These are phyloP conservation scores for Sturnus vulgaris DNA, from an alignment of 2,113 vertebrate species.

Conservation along the genomic window DNA sequence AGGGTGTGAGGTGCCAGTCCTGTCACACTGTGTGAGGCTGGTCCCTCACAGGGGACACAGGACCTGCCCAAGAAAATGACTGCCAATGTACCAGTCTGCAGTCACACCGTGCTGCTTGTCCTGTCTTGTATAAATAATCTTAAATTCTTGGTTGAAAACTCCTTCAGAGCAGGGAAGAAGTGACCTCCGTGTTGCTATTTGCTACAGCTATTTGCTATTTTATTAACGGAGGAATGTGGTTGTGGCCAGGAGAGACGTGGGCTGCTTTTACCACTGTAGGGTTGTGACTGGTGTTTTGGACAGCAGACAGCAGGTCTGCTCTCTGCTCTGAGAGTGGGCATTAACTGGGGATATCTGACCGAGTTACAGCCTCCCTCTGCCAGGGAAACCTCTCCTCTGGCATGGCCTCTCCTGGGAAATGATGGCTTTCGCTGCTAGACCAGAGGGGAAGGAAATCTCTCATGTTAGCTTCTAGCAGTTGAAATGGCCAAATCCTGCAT, in stretches of 20 bases:
- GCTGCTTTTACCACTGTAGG: neutral
- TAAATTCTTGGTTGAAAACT: neutral
- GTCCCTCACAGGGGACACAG: too few relatives aligned
- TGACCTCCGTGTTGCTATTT: rapidly evolving
- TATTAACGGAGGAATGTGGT: neutral
- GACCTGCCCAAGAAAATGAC: neutral
- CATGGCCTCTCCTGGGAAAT: neutral
- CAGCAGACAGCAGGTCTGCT: neutral
- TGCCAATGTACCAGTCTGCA: rapidly evolving
- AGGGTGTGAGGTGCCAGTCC: neutral
- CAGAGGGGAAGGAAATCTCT: neutral
- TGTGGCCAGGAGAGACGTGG: rapidly evolving
- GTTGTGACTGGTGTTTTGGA: neutral
- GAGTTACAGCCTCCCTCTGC: neutral
- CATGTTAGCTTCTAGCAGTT: rapidly evolving
- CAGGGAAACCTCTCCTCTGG: neutral
- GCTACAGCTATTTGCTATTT: too few relatives aligned
- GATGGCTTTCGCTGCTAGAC: neutral
- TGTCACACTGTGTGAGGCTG: neutral
- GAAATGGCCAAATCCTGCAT: neutral
- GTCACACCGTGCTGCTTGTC: neutral
- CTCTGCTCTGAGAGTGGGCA: neutral
- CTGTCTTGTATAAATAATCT: neutral
- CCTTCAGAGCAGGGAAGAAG: neutral
- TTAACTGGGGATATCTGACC: neutral